Evolutionary conservation across 1,140 invertebrate genomes (phyloP).

Genomic region (Penaeus chinensis): DNA sequence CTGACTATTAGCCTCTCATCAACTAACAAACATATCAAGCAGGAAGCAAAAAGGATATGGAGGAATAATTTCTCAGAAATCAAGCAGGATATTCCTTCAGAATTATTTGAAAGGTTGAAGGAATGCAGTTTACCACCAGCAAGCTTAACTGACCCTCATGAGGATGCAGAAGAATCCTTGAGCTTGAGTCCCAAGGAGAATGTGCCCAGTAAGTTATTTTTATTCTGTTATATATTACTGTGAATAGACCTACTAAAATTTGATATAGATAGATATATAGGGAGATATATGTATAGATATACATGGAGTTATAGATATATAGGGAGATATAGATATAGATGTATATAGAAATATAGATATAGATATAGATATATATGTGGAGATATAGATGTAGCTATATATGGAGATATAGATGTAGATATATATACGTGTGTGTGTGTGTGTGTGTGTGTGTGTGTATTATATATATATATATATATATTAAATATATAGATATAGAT

Average conservation of each 20-base stretch:
- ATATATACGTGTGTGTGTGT: no score
- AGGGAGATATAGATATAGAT: no score
- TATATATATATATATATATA: no score
- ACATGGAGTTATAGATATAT: no score
- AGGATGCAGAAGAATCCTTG: constrained; percentile 4
- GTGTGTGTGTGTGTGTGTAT: no score
- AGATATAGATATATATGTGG: no score
- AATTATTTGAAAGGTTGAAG: constrained; percentile 32
- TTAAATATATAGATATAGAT: no score
- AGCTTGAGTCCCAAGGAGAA: constrained; percentile 34
- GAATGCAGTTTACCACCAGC: constrained; percentile 39
- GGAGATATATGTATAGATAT: no score
- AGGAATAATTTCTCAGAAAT: constrained; percentile 28
- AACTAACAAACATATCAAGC: constrained; percentile 32
- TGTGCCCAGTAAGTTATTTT: constrained; percentile 3
- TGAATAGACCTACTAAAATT: background rate
- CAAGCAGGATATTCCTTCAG: constrained; percentile 20
- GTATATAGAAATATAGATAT: no score
- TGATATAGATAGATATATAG: no score
- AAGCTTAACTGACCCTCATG: constrained; percentile 14
- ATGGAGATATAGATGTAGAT: no score
- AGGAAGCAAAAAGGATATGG: constrained; percentile 23
- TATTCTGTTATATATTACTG: background rate
- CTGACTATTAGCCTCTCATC: constrained; percentile 25
- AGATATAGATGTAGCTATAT: no score